Base-by-base conservation (phyloP, 2,888 invertebrate species). In the Desoria tigrina region DNA sequence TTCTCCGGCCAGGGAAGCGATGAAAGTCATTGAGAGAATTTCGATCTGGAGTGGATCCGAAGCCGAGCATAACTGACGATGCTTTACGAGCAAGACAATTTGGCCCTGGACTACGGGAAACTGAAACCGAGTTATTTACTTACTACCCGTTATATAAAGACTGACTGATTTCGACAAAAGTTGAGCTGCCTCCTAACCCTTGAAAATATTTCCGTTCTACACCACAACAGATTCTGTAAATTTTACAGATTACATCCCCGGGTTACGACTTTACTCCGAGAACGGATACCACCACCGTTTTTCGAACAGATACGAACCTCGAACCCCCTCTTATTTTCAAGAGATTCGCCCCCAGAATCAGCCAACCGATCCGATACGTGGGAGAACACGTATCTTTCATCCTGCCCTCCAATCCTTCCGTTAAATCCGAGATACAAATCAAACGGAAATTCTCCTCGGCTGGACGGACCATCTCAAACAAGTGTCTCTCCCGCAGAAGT, bases 1-100 rank as follows among this genome's bases (percentile, higher is more conserved):
- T 45, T 45, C 45, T 45, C 45, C 45, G 16, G 21, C 45, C 6
- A 21, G n/a, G n/a, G n/a, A 16, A 45, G 45, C 9, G 45, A 45
- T 11, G 32, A 45, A 45, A 45, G 45, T 45, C 45, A 45, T 45
- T 45, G 45, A 45, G 45, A 45, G 45, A 45, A n/a, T 39, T 39
- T 39, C 9, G 39, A 39, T 39, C 39, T 11, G 9, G 39, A 39
- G 39, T 11, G 39, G 39, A 39, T 32, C 11, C 11, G 32, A 16
- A 45, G 45, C 45, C 45, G 45, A 45, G 45, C 16, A 18, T 45
- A 6, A 16, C n/a, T 21, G 4, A 45, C 45, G 45, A 45, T 45
- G 4, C 45, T 45, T 21, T 16, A 45, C 45, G 45, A 45, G 4
- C n/a, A 16, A 6, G 9, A 39, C 39, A n/a, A n/a, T 32, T 11